Evolutionary conservation across 2,888 invertebrate genomes (phyloP).

Genomic region (Zygaena filipendulae): DNA sequence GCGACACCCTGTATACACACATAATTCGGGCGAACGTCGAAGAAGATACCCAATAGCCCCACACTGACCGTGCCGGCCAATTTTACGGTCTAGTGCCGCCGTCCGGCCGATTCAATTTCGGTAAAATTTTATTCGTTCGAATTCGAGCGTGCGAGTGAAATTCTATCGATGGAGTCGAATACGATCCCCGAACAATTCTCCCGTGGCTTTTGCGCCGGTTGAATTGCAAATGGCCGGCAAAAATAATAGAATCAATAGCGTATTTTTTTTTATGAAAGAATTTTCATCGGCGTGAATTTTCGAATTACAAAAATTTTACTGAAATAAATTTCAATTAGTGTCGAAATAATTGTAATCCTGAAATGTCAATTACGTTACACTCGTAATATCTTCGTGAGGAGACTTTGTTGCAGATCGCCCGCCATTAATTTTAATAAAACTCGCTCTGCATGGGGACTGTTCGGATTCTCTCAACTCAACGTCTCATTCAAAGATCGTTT

Average conservation of each 20-base stretch:
- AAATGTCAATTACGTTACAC: no score
- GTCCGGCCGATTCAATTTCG: slow-evolving; percentile 62
- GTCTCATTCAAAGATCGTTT: slow-evolving; percentile 15
- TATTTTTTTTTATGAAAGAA: no score
- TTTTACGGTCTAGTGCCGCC: slow-evolving; percentile 56
- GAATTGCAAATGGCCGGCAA: slow-evolving; percentile 23
- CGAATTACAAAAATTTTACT: slow-evolving; percentile 12
- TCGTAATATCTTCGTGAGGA: no score
- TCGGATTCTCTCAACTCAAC: slow-evolving; percentile 1
- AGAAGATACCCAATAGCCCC: slow-evolving; percentile 41
- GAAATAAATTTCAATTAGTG: no score
- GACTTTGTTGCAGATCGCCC: no score
- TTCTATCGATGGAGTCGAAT: slow-evolving; percentile 45
- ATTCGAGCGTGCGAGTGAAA: slow-evolving; percentile 50
- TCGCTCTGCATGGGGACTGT: not conserved
- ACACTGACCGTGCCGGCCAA: slow-evolving; percentile 51
- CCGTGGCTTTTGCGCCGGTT: slow-evolving; percentile 30
- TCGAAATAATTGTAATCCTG: no score
- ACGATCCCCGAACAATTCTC: slow-evolving; percentile 35
- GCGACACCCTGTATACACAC: slow-evolving; percentile 41
- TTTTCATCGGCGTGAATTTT: no score
- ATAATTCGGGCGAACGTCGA: slow-evolving; percentile 46
- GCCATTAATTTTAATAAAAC: slow-evolving; percentile 21
- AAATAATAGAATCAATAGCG: no score
- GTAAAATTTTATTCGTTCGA: slow-evolving; percentile 60